These are phyloP conservation scores for Pluvianellus socialis DNA, from an alignment of 2,113 vertebrate species.

Conservation along the genomic window DNA sequence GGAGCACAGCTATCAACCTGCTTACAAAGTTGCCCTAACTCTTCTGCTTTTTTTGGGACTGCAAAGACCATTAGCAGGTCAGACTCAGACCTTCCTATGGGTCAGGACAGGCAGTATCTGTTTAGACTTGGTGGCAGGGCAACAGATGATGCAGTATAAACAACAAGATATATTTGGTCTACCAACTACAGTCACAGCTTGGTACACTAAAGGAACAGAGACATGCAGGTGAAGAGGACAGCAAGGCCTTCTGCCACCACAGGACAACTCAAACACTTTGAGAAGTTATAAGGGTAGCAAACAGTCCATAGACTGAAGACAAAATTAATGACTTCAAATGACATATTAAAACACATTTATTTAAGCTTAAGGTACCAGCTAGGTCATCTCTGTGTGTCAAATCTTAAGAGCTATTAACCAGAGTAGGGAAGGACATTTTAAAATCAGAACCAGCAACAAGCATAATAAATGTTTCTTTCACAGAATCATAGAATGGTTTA, in stretches of 20 bases:
- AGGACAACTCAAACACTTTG: background rate
- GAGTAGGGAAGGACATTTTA: conserved; percentile 26
- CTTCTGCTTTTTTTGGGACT: background rate
- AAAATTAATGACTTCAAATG: background rate
- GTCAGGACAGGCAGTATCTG: background rate
- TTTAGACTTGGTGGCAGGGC: background rate
- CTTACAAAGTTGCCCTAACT: background rate
- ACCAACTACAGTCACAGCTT: background rate
- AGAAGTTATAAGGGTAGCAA: background rate
- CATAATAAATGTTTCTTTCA: background rate
- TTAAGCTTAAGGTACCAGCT: background rate
- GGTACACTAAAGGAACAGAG: background rate
- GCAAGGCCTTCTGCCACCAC: background rate
- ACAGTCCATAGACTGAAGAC: background rate
- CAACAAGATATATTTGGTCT: background rate
- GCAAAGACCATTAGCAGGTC: background rate
- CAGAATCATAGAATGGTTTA: too few species aligned
- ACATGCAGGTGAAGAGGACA: background rate
- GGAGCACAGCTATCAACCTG: background rate
- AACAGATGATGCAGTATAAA: background rate
- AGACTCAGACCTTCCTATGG: background rate
- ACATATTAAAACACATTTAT: background rate
- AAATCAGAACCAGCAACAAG: background rate
- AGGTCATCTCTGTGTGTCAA: background rate
- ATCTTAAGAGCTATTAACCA: conserved; percentile 37